Percentiles rank a stretch among this genome's conserved stretches.
Evolutionary conservation across 2,113 vertebrate species (phyloP).

Genomic region (Vulpes lagopus): DNA sequence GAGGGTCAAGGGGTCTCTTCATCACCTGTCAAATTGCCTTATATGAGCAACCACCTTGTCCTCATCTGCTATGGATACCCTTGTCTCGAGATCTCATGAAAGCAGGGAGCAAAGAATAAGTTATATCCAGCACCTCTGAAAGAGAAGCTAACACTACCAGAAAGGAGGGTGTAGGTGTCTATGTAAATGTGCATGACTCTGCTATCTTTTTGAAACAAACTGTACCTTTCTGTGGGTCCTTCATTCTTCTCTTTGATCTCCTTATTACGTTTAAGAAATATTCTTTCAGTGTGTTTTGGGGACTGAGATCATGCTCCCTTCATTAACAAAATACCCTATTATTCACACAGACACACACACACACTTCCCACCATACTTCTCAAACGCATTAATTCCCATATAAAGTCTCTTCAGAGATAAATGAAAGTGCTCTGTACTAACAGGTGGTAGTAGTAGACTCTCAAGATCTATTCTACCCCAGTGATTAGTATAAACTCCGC

Average conservation of each 20-base stretch:
- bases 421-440: neutral
- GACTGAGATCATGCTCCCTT: neutral
- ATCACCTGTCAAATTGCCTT: neutral
- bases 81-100: neutral
- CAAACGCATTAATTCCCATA: neutral
- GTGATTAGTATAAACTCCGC: neutral
- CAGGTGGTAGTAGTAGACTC: neutral
- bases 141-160: neutral
- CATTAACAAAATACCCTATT: neutral
- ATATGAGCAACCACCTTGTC: neutral
- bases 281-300: neutral
- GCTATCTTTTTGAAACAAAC: neutral
- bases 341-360: neutral
- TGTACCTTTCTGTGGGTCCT: neutral
- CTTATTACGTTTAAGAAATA: neutral
- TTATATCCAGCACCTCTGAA: neutral
- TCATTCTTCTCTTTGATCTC: neutral
- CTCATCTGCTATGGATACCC: neutral
- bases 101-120: neutral
- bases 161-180: neutral
- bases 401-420: slow-evolving; percentile 27
- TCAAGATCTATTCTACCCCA: neutral
- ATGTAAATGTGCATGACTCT: neutral
- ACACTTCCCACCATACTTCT: neutral
- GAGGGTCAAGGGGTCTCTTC: neutral